A percentile compares a stretch with the other conserved stretches of the same genome.
Conservation (phyloP, 53 echinoderm and acorn worm genomes). For the Temnopleurus reevesii region DNA sequence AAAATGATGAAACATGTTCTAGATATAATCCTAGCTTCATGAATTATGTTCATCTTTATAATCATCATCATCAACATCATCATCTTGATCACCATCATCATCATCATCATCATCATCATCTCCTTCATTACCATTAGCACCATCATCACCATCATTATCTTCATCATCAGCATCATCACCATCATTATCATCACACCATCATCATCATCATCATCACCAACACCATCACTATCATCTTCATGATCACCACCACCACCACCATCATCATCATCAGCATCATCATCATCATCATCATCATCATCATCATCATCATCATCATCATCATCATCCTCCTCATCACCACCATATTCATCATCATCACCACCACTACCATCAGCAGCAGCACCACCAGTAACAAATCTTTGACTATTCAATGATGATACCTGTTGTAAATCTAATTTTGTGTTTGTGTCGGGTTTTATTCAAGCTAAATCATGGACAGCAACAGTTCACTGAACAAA, state of each 20-base stretch:
- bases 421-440: no score
- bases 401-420: neutral
- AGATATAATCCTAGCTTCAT: no score
- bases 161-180: neutral
- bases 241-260: no score
- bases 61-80: neutral
- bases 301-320: neutral
- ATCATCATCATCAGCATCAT: no score
- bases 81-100: no score
- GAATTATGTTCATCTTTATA: neutral
- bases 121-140: no score
- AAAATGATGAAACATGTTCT: no score
- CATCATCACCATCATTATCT: no score
- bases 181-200: neutral
- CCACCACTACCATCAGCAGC: neutral
- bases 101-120: no score
- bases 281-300: neutral
- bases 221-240: no score
- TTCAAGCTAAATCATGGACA: neutral
- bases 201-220: neutral
- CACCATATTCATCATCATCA: neutral
- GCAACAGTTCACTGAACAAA: neutral
- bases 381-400: neutral
- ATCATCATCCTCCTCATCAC: neutral
- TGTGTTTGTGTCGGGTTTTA: no score